A percentile compares a stretch with the other conserved stretches of the same genome.
Conservation (phyloP, 1,140 invertebrate genomes). For the Zaprionus tsacasi region DNA sequence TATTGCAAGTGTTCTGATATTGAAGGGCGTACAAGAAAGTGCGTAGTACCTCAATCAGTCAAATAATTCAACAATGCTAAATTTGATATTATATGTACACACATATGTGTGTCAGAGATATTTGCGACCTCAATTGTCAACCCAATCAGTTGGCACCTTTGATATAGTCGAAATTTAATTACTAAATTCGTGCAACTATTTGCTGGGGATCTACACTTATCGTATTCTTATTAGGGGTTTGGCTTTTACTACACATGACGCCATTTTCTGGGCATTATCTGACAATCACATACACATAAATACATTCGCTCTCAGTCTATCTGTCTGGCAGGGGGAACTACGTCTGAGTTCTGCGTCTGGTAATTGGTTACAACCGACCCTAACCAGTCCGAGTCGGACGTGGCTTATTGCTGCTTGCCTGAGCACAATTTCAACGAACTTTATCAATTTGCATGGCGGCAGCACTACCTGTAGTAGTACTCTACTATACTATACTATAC, state of each 20-base stretch:
- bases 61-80: too few relatives aligned
- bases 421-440: slow-evolving; percentile 18
- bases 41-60: neutral
- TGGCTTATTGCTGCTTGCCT: slow-evolving; percentile 30
- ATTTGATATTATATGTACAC: neutral
- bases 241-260: slow-evolving; percentile 15
- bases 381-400: slow-evolving; percentile 42
- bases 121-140: neutral
- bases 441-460: slow-evolving; percentile 36
- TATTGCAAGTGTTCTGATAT: slow-evolving; percentile 8
- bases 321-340: neutral
- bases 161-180: neutral
- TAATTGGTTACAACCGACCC: slow-evolving; percentile 44
- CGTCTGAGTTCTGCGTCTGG: slow-evolving; percentile 9
- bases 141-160: slow-evolving; percentile 14
- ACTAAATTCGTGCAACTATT: neutral
- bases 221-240: neutral
- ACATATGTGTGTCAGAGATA: neutral
- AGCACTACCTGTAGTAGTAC: neutral
- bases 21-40: slow-evolving; percentile 2
- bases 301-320: neutral
- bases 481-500: neutral
- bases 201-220: slow-evolving; percentile 7
- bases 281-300: neutral
- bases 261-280: slow-evolving; percentile 32